Base-by-base conservation (phyloP, 2,888 invertebrate species). In the Dusona sp. region DNA sequence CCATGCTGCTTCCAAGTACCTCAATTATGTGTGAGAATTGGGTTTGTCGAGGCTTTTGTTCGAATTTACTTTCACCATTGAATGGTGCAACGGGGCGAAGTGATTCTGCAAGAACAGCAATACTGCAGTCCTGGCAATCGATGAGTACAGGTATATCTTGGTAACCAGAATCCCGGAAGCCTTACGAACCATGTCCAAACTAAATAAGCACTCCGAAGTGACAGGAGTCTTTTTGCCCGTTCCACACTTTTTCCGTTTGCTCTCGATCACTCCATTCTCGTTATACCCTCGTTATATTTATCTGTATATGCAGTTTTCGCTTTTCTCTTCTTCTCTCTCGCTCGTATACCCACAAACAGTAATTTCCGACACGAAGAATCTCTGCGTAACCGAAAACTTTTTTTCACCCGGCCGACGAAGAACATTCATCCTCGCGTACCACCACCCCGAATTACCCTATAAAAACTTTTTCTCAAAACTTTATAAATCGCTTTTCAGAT, bases 401-500 rank as follows among this genome's bases (percentile, higher is more conserved):
- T 88, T 70, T 74, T 64, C 57, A 64, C 74, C 61, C 74, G 72
- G 74, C 75, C 82, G 82, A 79, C 83, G 80, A 79, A 75, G 88
- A 87, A 87, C 89, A 87, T 89, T 88, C 84, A 85, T 88, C 85
- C 87, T 83, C 86, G 81, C 74, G 85, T 80, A 79, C 81, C 83
- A 74, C 78, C 81, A 74, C 70, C 82, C 70, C 48, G 82, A 87
- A 87, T 87, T 84, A 87, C 87, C 87, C 84, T 84, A 84, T 87
- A 87, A 87, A 87, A 87, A 87, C 57, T 87, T 87, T 87, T 82
- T 70, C 82, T n/a, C 82, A 82, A 87, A 87, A 84, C 84, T 87
- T 87, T 84, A 87, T 84, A 87, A 87, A 84, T 84, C 87, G 87
- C 84, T 87, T 87, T 87, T 87, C 84, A 79, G 87, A 87, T 87